A percentile compares a stretch with the other conserved stretches of the same genome.
Evolutionary conservation across 1,140 invertebrate species (phyloP).

Genomic region (Macrobrachium rosenbergii): DNA sequence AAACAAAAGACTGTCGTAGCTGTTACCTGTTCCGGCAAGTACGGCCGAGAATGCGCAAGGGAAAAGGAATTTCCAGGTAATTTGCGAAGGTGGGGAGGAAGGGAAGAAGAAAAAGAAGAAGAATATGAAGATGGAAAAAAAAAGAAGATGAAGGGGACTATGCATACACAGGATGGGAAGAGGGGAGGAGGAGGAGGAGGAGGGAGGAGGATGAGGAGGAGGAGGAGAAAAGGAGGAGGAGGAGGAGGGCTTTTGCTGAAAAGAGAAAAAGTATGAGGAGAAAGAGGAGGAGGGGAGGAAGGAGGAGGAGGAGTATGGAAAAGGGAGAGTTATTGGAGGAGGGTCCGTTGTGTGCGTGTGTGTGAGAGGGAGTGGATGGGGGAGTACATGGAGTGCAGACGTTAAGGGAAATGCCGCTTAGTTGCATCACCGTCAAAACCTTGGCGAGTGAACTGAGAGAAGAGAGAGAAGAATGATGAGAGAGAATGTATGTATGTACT

Average conservation of each 20-base stretch:
- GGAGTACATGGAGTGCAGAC: too few relatives aligned
- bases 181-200: not conserved
- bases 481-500: too few relatives aligned
- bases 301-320: too few relatives aligned
- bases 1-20: too few relatives aligned
- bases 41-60: not conserved
- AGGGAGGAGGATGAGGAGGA: not conserved
- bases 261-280: too few relatives aligned
- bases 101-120: not conserved
- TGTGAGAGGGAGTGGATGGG: not conserved
- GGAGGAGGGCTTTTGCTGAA: not conserved
- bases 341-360: not conserved
- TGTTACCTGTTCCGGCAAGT: not conserved
- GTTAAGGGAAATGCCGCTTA: too few relatives aligned
- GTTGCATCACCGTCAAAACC: too few relatives aligned
- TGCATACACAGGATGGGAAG: not conserved
- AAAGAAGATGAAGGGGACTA: not conserved
- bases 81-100: not conserved
- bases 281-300: not conserved
- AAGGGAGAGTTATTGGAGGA: not conserved
- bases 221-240: not conserved
- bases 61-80: too few relatives aligned
- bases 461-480: too few relatives aligned
- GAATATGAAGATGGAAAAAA: too few relatives aligned
- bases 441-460: too few relatives aligned